A percentile compares a stretch with the other conserved stretches of the same genome.
Evolutionary conservation across 1,140 invertebrate species (phyloP).

Genomic region (Gryon sp.): DNA sequence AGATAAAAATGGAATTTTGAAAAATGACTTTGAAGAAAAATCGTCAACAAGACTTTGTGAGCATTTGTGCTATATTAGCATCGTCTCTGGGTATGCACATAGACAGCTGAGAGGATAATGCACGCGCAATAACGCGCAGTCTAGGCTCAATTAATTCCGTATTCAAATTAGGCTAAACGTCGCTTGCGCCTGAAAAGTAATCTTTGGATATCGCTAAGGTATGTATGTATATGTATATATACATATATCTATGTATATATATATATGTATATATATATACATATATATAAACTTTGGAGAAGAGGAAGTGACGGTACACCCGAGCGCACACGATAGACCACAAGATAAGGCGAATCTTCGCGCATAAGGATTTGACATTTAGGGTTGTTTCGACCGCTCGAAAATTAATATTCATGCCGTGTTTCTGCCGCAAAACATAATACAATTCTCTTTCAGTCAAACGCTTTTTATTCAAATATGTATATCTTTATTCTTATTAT

Average conservation of each 20-base stretch:
- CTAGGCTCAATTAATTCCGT: slow-evolving; percentile 65
- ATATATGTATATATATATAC: no score
- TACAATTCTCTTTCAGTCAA: slow-evolving; percentile 1
- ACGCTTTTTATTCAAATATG: slow-evolving; percentile 30
- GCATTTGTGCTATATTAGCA: slow-evolving; percentile 4
- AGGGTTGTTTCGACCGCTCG: slow-evolving; percentile 34
- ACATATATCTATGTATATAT: no score
- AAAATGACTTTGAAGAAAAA: no score
- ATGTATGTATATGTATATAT: slow-evolving; percentile 47
- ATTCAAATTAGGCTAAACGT: slow-evolving; percentile 68
- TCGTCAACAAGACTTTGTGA: no score
- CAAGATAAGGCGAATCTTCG: slow-evolving; percentile 58
- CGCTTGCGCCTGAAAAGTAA: slow-evolving; percentile 52
- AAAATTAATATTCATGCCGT: slow-evolving; percentile 52
- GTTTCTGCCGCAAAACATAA: no score
- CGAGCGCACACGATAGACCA: slow-evolving; percentile 55
- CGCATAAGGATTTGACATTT: slow-evolving; percentile 54
- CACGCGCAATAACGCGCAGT: slow-evolving; percentile 38
- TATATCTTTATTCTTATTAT: no score
- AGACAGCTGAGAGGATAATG: slow-evolving; percentile 23
- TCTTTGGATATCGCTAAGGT: slow-evolving; percentile 37
- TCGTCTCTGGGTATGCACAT: background rate
- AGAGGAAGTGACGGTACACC: slow-evolving; percentile 60
- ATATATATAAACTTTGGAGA: no score
- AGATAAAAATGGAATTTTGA: no score